Evolutionary conservation across 2,888 invertebrate genomes (phyloP).

Genomic region (Coremacera marginata): DNA sequence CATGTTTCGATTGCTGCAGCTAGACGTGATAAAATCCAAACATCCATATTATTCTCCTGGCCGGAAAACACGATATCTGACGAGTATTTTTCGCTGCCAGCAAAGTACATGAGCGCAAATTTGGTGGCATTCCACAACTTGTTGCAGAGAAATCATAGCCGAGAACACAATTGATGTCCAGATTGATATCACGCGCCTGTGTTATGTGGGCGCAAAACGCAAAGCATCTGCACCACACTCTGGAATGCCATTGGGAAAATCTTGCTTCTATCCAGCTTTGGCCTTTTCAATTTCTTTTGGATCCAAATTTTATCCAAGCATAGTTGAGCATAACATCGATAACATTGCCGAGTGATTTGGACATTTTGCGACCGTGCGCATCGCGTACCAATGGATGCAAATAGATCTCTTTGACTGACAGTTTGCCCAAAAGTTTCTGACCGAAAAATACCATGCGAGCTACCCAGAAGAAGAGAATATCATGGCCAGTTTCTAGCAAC

Average conservation of each 20-base stretch:
- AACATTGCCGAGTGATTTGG: conserved; percentile 97
- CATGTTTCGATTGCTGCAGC: conserved; percentile 80
- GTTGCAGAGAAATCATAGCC: conserved; percentile 98
- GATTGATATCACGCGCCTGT: conserved; percentile 93
- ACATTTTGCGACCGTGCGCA: too few relatives aligned
- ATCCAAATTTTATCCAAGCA: conserved; percentile 85
- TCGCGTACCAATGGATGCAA: too few relatives aligned
- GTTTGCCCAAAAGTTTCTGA: too few relatives aligned
- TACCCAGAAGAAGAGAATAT: too few relatives aligned
- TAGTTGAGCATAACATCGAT: conserved; percentile 89
- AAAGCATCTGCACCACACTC: conserved; percentile 80
- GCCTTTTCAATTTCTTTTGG: conserved; percentile 84
- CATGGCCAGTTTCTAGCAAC: too few relatives aligned
- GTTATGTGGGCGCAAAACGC: conserved; percentile 88
- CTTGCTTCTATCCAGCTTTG: conserved; percentile 79
- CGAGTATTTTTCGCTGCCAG: conserved; percentile 70
- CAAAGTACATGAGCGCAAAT: conserved; percentile 85
- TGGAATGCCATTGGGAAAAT: conserved; percentile 93
- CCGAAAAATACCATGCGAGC: too few relatives aligned
- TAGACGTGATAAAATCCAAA: conserved; percentile 94
- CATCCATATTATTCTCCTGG: too few relatives aligned
- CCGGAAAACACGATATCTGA: conserved; percentile 63
- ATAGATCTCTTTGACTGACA: too few relatives aligned
- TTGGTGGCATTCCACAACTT: too few relatives aligned
- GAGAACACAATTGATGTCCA: conserved; percentile 93